phyloP scores from a whole-genome alignment of 2,888 invertebrate species.

The Andrena trimmerana region DNA sequence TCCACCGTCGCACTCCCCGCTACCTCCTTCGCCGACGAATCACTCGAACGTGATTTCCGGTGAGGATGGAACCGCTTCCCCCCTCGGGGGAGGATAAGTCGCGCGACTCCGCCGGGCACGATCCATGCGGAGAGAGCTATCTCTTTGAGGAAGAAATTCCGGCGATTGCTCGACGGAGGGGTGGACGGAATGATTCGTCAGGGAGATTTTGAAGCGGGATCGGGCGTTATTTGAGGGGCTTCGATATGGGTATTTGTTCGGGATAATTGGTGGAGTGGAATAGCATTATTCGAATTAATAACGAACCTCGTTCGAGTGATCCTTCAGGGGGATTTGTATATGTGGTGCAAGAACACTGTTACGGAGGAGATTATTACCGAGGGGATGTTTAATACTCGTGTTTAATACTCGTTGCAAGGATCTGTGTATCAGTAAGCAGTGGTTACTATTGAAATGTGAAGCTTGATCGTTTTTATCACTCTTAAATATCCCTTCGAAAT shows the following conservation, averaged over 20 bases:
- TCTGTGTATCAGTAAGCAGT: no score
- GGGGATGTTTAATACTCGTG: no score
- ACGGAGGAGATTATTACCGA: no score
- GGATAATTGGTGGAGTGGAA: no score
- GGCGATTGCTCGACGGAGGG: constrained; percentile 10
- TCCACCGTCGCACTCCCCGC: constrained; percentile 24
- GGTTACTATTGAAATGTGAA: no score
- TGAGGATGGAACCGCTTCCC: constrained; percentile 60
- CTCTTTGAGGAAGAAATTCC: constrained; percentile 36
- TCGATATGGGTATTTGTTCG: background rate
- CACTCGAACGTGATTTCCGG: constrained; percentile 79
- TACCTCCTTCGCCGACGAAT: constrained; percentile 74
- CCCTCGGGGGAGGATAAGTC: background rate
- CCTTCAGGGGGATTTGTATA: no score
- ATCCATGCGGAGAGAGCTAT: constrained; percentile 35
- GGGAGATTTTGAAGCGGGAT: constrained; percentile 28
- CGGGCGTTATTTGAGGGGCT: background rate
- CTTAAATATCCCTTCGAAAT: no score
- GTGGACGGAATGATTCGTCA: constrained; percentile 39
- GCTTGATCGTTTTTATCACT: no score
- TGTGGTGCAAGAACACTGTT: no score
- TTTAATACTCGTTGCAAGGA: no score
- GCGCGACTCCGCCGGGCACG: constrained; percentile 44
- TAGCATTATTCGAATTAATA: no score
- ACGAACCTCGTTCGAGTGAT: no score